phyloP scores from a whole-genome alignment of 2,113 vertebrate species.

The Halichoeres trimaculatus region DNA sequence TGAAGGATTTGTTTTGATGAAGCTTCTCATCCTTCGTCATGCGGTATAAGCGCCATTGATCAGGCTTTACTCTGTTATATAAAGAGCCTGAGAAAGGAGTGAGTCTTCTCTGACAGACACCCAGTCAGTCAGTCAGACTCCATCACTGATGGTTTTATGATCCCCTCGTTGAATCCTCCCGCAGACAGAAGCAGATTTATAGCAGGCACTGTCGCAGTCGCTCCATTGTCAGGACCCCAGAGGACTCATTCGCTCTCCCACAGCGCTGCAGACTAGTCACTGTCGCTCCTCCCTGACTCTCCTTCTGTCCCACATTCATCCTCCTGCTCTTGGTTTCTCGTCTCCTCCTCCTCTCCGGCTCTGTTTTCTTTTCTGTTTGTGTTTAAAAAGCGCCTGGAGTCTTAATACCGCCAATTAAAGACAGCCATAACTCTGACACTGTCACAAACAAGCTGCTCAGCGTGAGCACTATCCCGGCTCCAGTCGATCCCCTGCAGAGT shows the following conservation, averaged over 20 bases:
- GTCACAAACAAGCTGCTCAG: slow-evolving; percentile 64
- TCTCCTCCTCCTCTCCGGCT: background rate
- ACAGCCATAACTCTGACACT: slow-evolving; percentile 58
- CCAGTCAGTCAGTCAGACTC: slow-evolving; percentile 60
- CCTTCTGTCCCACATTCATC: background rate
- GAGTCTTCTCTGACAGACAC: slow-evolving; percentile 11
- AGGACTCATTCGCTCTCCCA: slow-evolving; percentile 35
- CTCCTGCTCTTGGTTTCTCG: background rate
- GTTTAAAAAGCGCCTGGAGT: slow-evolving; percentile 24
- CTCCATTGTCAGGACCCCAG: slow-evolving; percentile 61
- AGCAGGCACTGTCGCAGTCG: slow-evolving; percentile 55
- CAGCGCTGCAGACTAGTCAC: slow-evolving; percentile 18
- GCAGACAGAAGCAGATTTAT: slow-evolving; percentile 68
- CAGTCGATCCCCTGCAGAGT: slow-evolving; percentile 37
- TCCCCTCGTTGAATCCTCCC: slow-evolving; percentile 23
- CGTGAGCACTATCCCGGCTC: slow-evolving; percentile 49
- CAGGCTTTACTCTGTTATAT: slow-evolving; percentile 1
- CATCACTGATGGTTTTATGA: slow-evolving; percentile 59
- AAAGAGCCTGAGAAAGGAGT: background rate
- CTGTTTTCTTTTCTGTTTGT: slow-evolving; percentile 28
- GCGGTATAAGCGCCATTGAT: slow-evolving; percentile 16
- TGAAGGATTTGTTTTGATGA: slow-evolving; percentile 11
- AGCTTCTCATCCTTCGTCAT: background rate
- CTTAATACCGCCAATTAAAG: slow-evolving; percentile 57
- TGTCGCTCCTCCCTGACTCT: background rate